phyloP scores from a whole-genome alignment of 35 echinoderm and acorn worm species.

The Hemicentrotus pulcherrimus region DNA sequence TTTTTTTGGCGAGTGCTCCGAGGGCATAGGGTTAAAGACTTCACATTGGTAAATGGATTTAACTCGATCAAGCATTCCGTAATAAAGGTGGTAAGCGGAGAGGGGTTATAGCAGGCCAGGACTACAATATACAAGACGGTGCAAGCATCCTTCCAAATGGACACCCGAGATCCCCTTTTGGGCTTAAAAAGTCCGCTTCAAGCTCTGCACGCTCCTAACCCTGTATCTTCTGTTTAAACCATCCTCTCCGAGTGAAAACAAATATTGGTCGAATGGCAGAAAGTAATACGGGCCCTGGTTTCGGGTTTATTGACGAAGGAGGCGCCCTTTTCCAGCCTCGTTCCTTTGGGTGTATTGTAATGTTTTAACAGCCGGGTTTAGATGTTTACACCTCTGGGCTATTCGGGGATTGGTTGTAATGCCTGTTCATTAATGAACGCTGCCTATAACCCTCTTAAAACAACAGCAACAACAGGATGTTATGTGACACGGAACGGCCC shows the following conservation, averaged over 20 bases:
- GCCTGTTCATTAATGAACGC: background rate
- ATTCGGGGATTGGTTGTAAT: background rate
- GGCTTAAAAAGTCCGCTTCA: background rate
- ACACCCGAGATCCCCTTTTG: background rate
- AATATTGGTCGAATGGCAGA: slow-evolving; percentile 35
- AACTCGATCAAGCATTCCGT: background rate
- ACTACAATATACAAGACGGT: background rate
- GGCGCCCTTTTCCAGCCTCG: background rate
- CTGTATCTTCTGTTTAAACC: background rate
- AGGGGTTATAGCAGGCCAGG: background rate
- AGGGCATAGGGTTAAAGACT: slow-evolving; percentile 16
- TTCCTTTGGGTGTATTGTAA: background rate
- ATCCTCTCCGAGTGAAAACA: slow-evolving; percentile 22
- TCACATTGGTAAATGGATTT: background rate
- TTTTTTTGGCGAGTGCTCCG: background rate
- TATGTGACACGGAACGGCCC: background rate
- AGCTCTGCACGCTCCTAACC: background rate
- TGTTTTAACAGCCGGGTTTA: slow-evolving; percentile 35
- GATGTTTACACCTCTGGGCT: background rate
- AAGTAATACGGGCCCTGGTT: slow-evolving; percentile 26
- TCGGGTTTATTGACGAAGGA: slow-evolving; percentile 36
- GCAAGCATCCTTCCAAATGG: background rate
- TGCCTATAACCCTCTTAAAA: background rate
- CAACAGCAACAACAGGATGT: background rate
- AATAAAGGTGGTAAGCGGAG: background rate